Conservation (phyloP, 2,888 invertebrate genomes). For the Tetragnatha montana region DNA sequence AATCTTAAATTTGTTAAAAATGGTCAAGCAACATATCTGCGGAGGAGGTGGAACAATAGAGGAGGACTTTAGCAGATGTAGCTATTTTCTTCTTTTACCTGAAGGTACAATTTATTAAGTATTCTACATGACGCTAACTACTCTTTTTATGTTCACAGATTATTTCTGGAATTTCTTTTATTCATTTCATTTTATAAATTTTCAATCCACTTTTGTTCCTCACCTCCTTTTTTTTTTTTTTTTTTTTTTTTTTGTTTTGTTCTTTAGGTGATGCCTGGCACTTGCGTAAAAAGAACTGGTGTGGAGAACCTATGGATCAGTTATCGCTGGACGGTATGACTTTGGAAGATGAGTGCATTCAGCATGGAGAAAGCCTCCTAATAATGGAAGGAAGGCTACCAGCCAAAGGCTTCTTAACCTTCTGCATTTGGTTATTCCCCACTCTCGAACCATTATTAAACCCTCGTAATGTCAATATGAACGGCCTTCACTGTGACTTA, state of each 20-base stretch:
- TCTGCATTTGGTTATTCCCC: constrained; percentile 62
- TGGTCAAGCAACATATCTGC: too few species aligned
- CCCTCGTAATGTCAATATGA: constrained; percentile 37
- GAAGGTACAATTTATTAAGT: too few species aligned
- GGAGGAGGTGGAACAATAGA: too few species aligned
- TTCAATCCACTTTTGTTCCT: too few species aligned
- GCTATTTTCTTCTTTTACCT: too few species aligned
- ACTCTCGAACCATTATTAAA: constrained; percentile 44
- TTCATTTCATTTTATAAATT: too few species aligned
- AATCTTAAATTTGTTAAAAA: too few species aligned
- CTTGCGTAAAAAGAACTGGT: constrained; percentile 64
- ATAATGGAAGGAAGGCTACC: constrained; percentile 65
- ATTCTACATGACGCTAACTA: too few species aligned
- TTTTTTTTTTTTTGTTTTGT: neutral
- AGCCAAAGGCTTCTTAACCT: constrained; percentile 61
- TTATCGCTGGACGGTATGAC: constrained; percentile 52
- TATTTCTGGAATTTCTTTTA: too few species aligned
- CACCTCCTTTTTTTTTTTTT: too few species aligned
- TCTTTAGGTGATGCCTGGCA: constrained; percentile 70
- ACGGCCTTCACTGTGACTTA: constrained; percentile 56
- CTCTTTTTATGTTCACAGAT: too few species aligned
- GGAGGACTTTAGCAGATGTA: too few species aligned
- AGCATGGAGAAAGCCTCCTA: constrained; percentile 63
- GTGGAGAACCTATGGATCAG: constrained; percentile 64
- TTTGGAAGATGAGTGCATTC: constrained; percentile 63